Evolutionary conservation across 1,140 invertebrate species (phyloP), one percentile per base, ranked within the genome.

Genomic region (Pseudomyrmex flavicornis): DNA sequence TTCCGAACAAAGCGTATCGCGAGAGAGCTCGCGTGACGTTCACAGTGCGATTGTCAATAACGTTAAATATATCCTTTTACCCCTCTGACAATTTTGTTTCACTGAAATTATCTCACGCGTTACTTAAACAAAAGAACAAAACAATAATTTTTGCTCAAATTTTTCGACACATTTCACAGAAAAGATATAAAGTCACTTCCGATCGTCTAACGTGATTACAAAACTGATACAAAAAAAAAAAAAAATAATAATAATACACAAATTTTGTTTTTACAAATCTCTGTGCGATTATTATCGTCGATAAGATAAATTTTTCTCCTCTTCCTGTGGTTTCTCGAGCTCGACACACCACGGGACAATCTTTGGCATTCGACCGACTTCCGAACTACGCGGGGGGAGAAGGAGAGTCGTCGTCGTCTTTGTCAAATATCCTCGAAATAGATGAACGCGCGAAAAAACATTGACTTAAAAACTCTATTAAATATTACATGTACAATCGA

Each of bases 401-500:
- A 35, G 35, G 35, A 17, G 20, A 50, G 22, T 22, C 50, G 82
- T 83, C 74, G 72, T 87, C 62, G 50, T 52, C 13, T 63, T 61
- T 44, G 22, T 88, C 56, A 59, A 56, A 48, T 46, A 59, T 87
- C 62, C 35, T 35, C 75, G 56, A 70, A 26, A 61, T 35, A 22
- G 69, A 76, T 74, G 80, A 87, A 82, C 54, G 75, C 26, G 20
- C 35, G 35, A 35, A 35, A 35, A 74, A 48, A 79, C 73, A 74
- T 75, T 54, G 61, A 83, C 76, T 90, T 83, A 84, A 90, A 92
- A 90, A 92, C 89, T 90, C 90, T 91, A 92, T 89, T 88, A 90
- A 92, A 91, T 90, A 89, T 35, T 35, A 35, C 35, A 35, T 79
- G 90, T 61, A 48, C 80, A 13, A 65, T 83, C 68, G 17, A 35